Evolutionary conservation across 2,797 vertebrate genomes (phyloP), one percentile per base, ranked within the genome.

Genomic region (Myripristis murdjan): DNA sequence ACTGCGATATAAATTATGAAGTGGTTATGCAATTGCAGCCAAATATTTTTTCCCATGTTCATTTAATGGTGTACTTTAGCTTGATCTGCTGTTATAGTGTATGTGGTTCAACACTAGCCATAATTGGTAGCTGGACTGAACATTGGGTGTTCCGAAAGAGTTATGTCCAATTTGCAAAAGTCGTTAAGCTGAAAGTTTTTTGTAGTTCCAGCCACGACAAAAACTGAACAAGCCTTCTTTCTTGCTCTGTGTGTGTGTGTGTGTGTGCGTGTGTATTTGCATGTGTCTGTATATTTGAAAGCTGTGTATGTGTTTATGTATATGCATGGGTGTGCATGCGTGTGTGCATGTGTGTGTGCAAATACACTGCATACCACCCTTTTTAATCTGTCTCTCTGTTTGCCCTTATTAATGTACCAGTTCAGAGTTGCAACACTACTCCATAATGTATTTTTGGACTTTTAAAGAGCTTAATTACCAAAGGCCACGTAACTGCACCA

Each of bases 131-230:
- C 91, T 94, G 91, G 90, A 92, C 86, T 78, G 77, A 90, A 88
- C 87, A 82, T 81, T 89, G 88, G 84, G 86, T 90, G 91, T 92
- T 94, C 91, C 78, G 37, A 86, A 87, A 84, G 72, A 92, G 87
- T 91, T 87, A 84, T 91, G 86, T 92, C 89, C 90, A 93, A 93
- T 93, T 94, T 94, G 87, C 91, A 91, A 91, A 93, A 90, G 87
- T 91, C 56, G 73, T 91, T 92, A 90, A 90, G 84, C 55, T 52
- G 66, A 86, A 82, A 87, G 73, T 86, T 86, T 91, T 92, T 90
- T 90, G 87, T 86, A 88, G 83, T 90, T 83, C 52, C 58, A 88
- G 75, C 86, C 82, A 80, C 47, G 70, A 86, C 87, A 86, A 87
- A 84, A 91, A 83, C 73, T 76, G 77, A 83, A 90, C 83, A 81